Conservation (phyloP, 2,797 vertebrate species). For the Salmo trutta region DNA sequence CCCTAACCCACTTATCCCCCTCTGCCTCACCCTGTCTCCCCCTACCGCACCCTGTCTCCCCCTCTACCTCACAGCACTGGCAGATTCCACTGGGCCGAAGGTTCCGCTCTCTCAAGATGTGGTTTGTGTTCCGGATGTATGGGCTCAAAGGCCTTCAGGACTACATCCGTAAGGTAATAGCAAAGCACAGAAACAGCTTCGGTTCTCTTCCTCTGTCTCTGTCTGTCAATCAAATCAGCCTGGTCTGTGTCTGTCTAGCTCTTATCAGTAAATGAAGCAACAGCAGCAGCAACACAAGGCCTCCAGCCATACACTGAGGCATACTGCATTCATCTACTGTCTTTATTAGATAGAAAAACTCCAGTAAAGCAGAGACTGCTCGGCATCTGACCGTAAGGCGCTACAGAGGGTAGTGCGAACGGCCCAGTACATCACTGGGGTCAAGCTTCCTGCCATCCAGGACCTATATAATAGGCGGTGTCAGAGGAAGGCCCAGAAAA, state of each 20-base stretch:
- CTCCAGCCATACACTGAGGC: conserved; percentile 33
- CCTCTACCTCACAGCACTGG: conserved; percentile 84
- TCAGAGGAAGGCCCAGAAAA: no score
- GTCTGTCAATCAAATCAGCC: background rate
- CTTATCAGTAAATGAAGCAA: conserved; percentile 31
- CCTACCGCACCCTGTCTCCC: background rate
- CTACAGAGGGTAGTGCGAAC: no score
- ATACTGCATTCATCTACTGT: conserved; percentile 16
- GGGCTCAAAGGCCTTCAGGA: conserved; percentile 88
- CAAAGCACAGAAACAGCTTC: background rate
- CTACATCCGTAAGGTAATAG: conserved; percentile 89
- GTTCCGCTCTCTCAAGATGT: conserved; percentile 95
- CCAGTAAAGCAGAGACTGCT: background rate
- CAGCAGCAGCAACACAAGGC: conserved; percentile 14
- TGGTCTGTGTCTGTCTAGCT: background rate
- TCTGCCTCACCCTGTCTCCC: no score
- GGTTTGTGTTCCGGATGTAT: conserved; percentile 95
- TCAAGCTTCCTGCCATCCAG: no score
- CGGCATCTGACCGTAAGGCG: no score
- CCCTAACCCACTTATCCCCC: background rate
- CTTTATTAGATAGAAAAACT: conserved; percentile 28
- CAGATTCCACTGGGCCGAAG: conserved; percentile 92
- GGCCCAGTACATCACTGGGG: no score
- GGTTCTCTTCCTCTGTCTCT: background rate
- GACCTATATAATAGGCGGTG: no score